These are phyloP conservation scores for Myotis planiceps DNA, from an alignment of 2,797 vertebrate species.

Conservation along the genomic window DNA sequence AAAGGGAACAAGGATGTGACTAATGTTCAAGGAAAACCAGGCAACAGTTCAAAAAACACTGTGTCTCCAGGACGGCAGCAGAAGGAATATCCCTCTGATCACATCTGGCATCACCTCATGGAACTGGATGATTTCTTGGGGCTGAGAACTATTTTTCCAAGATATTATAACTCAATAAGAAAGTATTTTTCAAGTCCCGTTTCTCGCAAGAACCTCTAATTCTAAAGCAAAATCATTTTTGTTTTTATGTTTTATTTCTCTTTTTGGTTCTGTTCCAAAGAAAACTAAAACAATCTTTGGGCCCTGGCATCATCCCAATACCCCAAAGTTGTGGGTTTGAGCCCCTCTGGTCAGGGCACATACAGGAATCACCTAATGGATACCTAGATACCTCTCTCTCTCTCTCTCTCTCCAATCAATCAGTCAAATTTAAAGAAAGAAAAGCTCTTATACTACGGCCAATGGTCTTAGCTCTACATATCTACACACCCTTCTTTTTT, in stretches of 20 bases:
- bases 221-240: conserved; percentile 62
- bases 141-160: conserved; percentile 83
- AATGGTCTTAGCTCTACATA: background rate
- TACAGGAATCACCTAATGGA: background rate
- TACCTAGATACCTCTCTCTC: background rate
- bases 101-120: conserved; percentile 75
- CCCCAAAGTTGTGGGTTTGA: background rate
- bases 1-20: conserved; percentile 72
- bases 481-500: background rate
- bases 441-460: background rate
- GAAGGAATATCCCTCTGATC: conserved; percentile 83
- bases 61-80: conserved; percentile 80
- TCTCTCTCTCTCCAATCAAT: background rate
- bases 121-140: conserved; percentile 75
- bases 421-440: background rate
- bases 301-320: background rate
- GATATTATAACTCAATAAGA: conserved; percentile 82
- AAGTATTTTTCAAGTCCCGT: conserved; percentile 78
- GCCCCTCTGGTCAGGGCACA: background rate
- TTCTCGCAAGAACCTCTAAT: conserved; percentile 69
- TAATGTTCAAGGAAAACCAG: conserved; percentile 79
- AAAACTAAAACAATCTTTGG: conserved; percentile 68
- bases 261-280: conserved; percentile 75
- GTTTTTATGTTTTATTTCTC: conserved; percentile 40
- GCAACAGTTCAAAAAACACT: conserved; percentile 80